A percentile compares a stretch with the other conserved stretches of the same genome.
These are phyloP conservation scores for Microplitis manilae DNA, from an alignment of 2,888 invertebrate species.

Conservation along the genomic window DNA sequence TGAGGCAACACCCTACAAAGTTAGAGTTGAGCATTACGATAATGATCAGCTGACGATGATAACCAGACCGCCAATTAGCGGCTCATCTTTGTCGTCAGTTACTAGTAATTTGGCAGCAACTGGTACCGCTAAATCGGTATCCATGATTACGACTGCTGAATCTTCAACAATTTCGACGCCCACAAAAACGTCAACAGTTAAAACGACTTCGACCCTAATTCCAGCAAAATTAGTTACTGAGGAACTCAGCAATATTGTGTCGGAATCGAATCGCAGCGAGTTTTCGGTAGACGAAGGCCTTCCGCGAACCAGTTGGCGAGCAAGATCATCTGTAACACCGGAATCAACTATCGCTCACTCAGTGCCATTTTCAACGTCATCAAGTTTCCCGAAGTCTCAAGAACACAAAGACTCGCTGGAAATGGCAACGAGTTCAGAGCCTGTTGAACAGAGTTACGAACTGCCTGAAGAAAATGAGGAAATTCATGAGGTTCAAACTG, in stretches of 20 bases:
- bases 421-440: conserved; percentile 56
- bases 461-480: conserved; percentile 60
- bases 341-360: conserved; percentile 49
- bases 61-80: conserved; percentile 51
- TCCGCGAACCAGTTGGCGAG: conserved; percentile 72
- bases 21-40: conserved; percentile 67
- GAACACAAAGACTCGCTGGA: conserved; percentile 51
- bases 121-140: conserved; percentile 42
- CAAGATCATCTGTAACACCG: conserved; percentile 58
- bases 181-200: conserved; percentile 18
- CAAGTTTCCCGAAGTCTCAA: conserved; percentile 36
- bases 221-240: conserved; percentile 65
- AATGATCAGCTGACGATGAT: conserved; percentile 50
- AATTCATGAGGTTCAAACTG: conserved; percentile 56
- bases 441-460: conserved; percentile 64
- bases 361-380: conserved; percentile 36
- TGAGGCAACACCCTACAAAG: conserved; percentile 74
- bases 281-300: conserved; percentile 76
- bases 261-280: conserved; percentile 76
- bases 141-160: conserved; percentile 45
- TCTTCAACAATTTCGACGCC: conserved; percentile 56
- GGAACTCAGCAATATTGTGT: conserved; percentile 72
- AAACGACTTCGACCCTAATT: conserved; percentile 50
- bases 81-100: conserved; percentile 40
- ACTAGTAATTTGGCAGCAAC: conserved; percentile 27